Base-by-base conservation (phyloP, 2,797 vertebrate genomes). In the Helicolenus hilgendorfi region DNA sequence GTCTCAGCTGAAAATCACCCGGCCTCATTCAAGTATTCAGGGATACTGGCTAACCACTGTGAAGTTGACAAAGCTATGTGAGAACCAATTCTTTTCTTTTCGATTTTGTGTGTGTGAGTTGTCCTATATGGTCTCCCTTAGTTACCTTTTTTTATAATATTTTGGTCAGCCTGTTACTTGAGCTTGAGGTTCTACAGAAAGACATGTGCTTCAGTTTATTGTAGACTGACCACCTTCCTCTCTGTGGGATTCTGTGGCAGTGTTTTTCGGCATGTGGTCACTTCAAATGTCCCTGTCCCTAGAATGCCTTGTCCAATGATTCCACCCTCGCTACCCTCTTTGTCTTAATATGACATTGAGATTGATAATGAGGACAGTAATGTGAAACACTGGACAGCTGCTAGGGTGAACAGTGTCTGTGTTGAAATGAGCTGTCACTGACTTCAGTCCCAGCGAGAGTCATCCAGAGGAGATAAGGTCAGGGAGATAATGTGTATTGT, bases 391-490 rank as follows among this genome's bases (percentile, higher is more conserved):
- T 1, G 81, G 74, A 72, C 85, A 86, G 88, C 88, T 91, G 89
- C 77, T 33, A 27, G 31, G 81, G 60, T 79, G 76, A 86, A 31
- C 5, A 56, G 72, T 33, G 77, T 41, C 87, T 35, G 26, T 59
- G 70, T 11, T 91, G 81, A 91, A 94, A 91, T 85, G 85, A 86
- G 84, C 88, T 86, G 86, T 89, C 90, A 83, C 77, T 77, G 76
- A 79, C 89, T 89, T 82, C 76, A 71, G 84, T 60, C 89, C 87
- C 71, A 73, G 58, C 75, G 83, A 88, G 88, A 90, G 56, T 90
- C 11, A 3, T 69, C 41, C 31, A 20, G 83, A 87, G 70, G 85
- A 93, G 94, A 94, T 91, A 89, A 94, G 91, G 90, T 95, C 90
- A 89, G 72, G 71, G 67, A 84, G 85, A 89, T 79, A 24, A 84